Conservation (phyloP, 2,888 invertebrate species). For the Agrenia bidenticulata region DNA sequence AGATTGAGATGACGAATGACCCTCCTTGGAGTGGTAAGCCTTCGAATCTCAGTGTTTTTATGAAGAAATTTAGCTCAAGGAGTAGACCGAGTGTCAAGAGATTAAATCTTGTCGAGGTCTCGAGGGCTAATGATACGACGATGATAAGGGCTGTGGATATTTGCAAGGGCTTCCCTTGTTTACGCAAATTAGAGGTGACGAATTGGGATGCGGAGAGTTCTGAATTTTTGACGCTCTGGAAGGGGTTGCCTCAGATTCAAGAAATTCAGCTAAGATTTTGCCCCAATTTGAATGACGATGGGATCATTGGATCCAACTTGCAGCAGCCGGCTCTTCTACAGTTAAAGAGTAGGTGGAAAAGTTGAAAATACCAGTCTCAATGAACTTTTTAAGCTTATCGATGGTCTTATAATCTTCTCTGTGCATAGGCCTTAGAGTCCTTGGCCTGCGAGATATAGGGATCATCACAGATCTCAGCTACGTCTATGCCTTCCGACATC, state of each 20-base stretch:
- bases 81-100: neutral
- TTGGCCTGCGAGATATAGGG: neutral
- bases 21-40: neutral
- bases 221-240: neutral
- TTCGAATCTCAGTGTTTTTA: neutral
- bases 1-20: constrained; percentile 5
- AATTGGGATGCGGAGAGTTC: constrained; percentile 6
- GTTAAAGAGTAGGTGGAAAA: neutral
- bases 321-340: neutral
- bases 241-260: neutral
- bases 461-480: neutral
- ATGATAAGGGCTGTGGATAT: neutral
- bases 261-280: neutral
- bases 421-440: neutral
- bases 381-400: neutral
- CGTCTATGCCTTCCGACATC: neutral
- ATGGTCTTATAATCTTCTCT: neutral
- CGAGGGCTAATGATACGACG: neutral
- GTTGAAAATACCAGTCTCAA: neutral
- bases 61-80: neutral
- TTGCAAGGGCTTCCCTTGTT: neutral
- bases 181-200: neutral
- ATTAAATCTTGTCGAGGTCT: neutral
- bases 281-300: neutral
- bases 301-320: neutral